Evolutionary conservation across 2,113 vertebrate species (phyloP).

Genomic region (Ptilorrhoa leucosticta): DNA sequence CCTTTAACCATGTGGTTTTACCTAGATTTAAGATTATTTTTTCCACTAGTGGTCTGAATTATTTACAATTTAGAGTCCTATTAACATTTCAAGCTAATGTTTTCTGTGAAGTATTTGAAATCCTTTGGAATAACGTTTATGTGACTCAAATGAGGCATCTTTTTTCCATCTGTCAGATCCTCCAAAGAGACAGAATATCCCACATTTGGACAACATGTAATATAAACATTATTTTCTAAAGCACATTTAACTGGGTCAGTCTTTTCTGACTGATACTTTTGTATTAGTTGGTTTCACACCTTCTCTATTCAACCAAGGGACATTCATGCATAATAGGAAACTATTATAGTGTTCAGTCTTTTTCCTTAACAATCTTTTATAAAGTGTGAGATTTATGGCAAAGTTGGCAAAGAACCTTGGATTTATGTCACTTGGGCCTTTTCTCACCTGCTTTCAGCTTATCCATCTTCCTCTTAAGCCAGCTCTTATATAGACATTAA

Average conservation of each 20-base stretch:
- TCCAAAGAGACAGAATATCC: neutral
- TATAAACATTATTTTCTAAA: constrained; percentile 10
- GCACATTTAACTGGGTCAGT: neutral
- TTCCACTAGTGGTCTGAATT: neutral
- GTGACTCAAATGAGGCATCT: neutral
- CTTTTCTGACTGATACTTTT: neutral
- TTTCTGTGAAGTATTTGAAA: constrained; percentile 24
- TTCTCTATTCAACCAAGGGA: neutral
- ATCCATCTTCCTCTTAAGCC: neutral
- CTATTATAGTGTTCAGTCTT: neutral
- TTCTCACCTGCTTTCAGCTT: neutral
- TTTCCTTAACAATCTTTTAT: neutral
- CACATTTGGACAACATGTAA: neutral
- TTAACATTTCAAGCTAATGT: neutral
- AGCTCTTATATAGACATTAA: neutral
- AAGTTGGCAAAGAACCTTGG: neutral
- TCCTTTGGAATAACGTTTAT: constrained; percentile 19
- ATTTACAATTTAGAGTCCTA: neutral
- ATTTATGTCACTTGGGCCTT: neutral
- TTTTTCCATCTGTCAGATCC: constrained; percentile 34
- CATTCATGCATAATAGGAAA: neutral
- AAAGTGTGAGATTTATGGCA: neutral
- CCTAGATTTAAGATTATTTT: neutral
- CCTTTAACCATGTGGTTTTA: neutral
- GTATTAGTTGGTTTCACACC: neutral